Evolutionary conservation across 1,140 invertebrate genomes (phyloP), one percentile per base, ranked within the genome.

Genomic region (Brachionus paranguensis): DNA sequence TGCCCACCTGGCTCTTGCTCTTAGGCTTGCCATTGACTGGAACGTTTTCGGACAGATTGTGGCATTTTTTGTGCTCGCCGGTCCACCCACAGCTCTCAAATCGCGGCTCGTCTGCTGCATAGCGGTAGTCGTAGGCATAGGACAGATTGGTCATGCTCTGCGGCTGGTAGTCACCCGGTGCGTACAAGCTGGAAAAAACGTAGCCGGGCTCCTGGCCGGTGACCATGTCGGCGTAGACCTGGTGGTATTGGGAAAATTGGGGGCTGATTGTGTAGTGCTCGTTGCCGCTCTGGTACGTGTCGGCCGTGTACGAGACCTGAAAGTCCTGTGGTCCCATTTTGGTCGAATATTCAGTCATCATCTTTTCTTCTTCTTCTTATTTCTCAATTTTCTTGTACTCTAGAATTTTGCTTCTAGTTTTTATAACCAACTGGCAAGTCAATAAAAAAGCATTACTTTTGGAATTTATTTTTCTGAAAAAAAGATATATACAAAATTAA

Each of bases 371-470:
- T 20, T 50, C 27, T 76, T 50, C 4, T 60, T 10, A 8, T 60
- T 60, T 20, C 14, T 55, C 17, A 55, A 55, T 68, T n/a, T 70
- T 70, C 24, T 65, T 70, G 5, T 33, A 11, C 24, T 24, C n/a
- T 37, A 27, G 14, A 11, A 43, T 47, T 50, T 11, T 76, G 47
- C 24, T 76, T 53, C 45, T 29, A 76, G 20, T 76, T 76, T 76
- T 50, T 76, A 76, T 76, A 50, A 50, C n/a, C 12, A 37, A 50
- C 12, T 14, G 10, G 7, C 43, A 76, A 50, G 10, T 76, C 29
- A 76, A 37, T 76, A 76, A 76, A 76, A 76, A 76, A 76, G 43
- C 72, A 76, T 76, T 76, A 76, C 45, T 74, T 41, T 14, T 12
- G 24, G 33, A 68, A 74, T 74, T 17, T 45, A 74, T 74, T 43